Conservation (phyloP, 2,113 vertebrate genomes). For the Coptodon rendalli region DNA sequence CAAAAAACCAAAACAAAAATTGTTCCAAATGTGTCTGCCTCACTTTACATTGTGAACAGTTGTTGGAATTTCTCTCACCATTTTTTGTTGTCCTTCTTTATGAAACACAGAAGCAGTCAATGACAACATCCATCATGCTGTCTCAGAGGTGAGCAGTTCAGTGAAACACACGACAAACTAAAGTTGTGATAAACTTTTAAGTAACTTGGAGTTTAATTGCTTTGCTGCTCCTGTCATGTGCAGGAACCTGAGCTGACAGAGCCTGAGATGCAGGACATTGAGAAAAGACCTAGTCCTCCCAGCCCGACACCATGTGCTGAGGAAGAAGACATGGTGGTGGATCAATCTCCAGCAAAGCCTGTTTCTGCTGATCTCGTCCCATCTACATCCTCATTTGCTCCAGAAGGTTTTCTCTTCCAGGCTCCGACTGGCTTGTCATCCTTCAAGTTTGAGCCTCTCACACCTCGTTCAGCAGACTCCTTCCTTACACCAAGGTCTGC, state of each 20-base stretch:
- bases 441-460: conserved; percentile 78
- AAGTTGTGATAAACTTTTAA: neutral
- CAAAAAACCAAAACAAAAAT: neutral
- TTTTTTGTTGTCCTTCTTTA: neutral
- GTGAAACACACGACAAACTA: neutral
- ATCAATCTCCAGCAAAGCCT: neutral
- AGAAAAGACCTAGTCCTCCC: neutral
- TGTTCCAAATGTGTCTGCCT: neutral
- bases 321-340: conserved; percentile 12
- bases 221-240: neutral
- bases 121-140: neutral
- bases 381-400: conserved; percentile 86
- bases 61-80: neutral
- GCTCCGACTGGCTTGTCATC: conserved; percentile 74
- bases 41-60: neutral
- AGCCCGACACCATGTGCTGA: neutral
- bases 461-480: conserved; percentile 74
- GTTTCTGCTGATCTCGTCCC: conserved; percentile 50
- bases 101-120: neutral
- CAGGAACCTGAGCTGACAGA: neutral
- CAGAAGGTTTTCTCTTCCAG: conserved; percentile 83
- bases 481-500: conserved; percentile 75
- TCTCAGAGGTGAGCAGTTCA: neutral
- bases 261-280: neutral
- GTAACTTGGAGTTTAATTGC: neutral